Evolutionary conservation across 2,888 invertebrate genomes (phyloP), one percentile per base, ranked within the genome.

Genomic region (Troides aeacus): DNA sequence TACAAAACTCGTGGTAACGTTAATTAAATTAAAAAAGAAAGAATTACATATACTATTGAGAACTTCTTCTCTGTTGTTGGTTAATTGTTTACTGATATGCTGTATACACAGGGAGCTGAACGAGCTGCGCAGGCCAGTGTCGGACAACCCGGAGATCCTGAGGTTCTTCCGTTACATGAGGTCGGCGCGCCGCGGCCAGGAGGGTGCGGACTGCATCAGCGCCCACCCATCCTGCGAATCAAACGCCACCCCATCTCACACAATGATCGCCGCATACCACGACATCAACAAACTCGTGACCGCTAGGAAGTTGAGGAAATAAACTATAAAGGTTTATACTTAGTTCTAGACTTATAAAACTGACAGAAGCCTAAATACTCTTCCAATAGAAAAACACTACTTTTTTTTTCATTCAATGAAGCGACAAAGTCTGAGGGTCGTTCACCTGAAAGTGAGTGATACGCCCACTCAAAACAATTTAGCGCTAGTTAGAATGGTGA

Each of bases 131-230:
- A 96, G 97, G 67, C 97, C 97, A 0, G 95, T 97, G 0, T 95
- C 96, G 0, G 97, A 97, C 84, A 97, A 97, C 84, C 96, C 97
- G 0, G 97, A 97, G 78, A 97, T 97, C 71, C 89, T 97, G 58
- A 93, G 97, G 67, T 97, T 97, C 93, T 97, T 97, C 93, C 95
- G 95, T 70, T 97, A 97, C 87, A 97, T 97, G 97, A 95, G 97
- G 74, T 96, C 97, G 0, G 97, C 97, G 17, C 95, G 97, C 2
- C 84, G 97, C 73, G 97, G 97, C 0, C 97, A 97, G 81, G 97
- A 97, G 79, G 96, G 96, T 23, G 89, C 94, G 17, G 95, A 95
- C 79, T 97, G 97, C 80, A 93, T 94, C 77, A 87, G 93, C n/a
- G 90, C 93, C 0, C 95, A 96, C 81, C 93, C 76, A 0, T 93